phyloP scores from a whole-genome alignment of 1,140 invertebrate species.

The Danaus melanippus region DNA sequence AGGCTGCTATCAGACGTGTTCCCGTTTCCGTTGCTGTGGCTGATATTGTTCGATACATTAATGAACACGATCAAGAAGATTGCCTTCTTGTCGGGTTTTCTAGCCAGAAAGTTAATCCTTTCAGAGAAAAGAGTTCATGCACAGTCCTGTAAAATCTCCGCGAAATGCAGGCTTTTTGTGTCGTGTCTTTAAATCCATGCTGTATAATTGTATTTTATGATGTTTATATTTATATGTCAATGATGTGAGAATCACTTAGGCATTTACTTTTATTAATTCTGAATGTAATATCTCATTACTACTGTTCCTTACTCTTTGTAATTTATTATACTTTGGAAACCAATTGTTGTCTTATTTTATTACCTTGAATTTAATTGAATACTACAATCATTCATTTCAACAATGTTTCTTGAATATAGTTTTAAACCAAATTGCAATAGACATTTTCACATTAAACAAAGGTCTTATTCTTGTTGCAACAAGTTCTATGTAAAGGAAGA shows the following conservation, averaged over 20 bases:
- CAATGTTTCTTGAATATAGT: too few relatives aligned
- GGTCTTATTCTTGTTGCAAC: too few relatives aligned
- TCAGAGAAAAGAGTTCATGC: slow-evolving; percentile 96
- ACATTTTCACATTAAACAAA: too few relatives aligned
- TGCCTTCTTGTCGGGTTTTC: slow-evolving; percentile 96
- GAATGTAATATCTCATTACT: too few relatives aligned
- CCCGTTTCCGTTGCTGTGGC: slow-evolving; percentile 90
- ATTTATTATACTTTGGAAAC: slow-evolving; percentile 9
- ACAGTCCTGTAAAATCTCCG: slow-evolving; percentile 79
- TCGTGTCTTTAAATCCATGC: too few relatives aligned
- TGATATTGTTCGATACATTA: slow-evolving; percentile 94
- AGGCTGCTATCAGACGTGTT: slow-evolving; percentile 89
- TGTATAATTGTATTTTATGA: too few relatives aligned
- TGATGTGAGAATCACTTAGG: too few relatives aligned
- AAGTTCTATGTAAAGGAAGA: slow-evolving; percentile 15
- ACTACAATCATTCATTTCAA: too few relatives aligned
- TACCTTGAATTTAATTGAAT: not conserved
- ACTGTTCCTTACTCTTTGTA: slow-evolving; percentile 7
- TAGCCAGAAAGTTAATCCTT: slow-evolving; percentile 97
- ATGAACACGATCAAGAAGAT: slow-evolving; percentile 94
- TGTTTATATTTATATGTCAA: too few relatives aligned
- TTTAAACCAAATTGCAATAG: too few relatives aligned
- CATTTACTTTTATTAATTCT: too few relatives aligned
- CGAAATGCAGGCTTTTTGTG: too few relatives aligned
- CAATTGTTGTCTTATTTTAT: slow-evolving; percentile 5